Evolutionary conservation across 1,140 invertebrate genomes (phyloP), one percentile per base, ranked within the genome.

Genomic region (Anastatus disparis): DNA sequence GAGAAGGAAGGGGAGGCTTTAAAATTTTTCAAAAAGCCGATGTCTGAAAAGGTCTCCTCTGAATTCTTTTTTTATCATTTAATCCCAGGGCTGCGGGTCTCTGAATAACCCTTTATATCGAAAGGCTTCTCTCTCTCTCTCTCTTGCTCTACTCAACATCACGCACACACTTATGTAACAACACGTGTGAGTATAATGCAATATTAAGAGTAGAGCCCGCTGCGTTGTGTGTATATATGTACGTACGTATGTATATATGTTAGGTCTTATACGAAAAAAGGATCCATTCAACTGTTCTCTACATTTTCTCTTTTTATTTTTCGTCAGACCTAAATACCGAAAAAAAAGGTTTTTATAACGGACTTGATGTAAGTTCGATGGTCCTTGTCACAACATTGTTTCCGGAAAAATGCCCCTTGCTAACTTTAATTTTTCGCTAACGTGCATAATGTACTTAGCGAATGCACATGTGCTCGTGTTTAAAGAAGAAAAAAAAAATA

Each of bases 51-150:
- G 46, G 24, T 15, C 35, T 27, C 27, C n/a, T 31, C n/a, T 13
- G 35, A 53, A 15, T 27, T 10, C 31, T 50, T 70, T 76, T 83
- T 84, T 86, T 84, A 85, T 84, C 84, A 84, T 85, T 85, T 86
- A 85, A 85, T 85, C 84, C 84, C 77, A 74, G 74, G 76, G 73
- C 78, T 76, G n/a, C 78, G 77, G 71, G n/a, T n/a, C n/a, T n/a
- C 75, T 82, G 82, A 84, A 83, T 85, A 85, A 85, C 84, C 84
- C 84, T 84, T 85, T 85, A 85, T 85, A 72, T 61, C n/a, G n/a
- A n/a, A n/a, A n/a, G n/a, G 65, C 27, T 44, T 75, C 27, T 58
- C 48, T 66, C 61, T 42, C 38, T 53, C 50, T 40, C 46, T 48
- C 40, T 24, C 27, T 61, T 38, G 55, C 63, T 55, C 48, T 56